These are phyloP conservation scores for Drosophila atroscutellata DNA, from an alignment of 2,888 invertebrate species.

Conservation along the genomic window DNA sequence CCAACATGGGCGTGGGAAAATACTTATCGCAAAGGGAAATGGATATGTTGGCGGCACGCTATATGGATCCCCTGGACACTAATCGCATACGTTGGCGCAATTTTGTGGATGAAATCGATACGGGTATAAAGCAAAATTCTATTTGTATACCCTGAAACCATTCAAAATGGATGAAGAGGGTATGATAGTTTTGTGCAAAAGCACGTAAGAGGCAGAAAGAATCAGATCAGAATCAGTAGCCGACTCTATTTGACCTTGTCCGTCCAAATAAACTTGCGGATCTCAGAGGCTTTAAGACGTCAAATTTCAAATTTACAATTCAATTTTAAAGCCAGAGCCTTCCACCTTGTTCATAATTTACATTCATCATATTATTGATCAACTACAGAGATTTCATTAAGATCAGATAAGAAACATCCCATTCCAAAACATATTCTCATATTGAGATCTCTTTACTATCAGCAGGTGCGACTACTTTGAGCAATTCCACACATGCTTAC, in stretches of 20 bases:
- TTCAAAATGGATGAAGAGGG: neutral
- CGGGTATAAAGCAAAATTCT: constrained; percentile 85
- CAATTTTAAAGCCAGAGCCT: neutral
- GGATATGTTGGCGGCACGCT: constrained; percentile 88
- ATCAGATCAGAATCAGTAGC: neutral
- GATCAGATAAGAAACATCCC: neutral
- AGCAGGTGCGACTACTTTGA: neutral
- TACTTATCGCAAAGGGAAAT: constrained; percentile 88
- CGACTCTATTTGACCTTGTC: neutral
- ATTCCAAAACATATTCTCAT: neutral
- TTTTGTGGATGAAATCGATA: constrained; percentile 92
- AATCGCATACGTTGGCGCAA: constrained; percentile 90
- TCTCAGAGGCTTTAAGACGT: neutral
- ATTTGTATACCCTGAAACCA: neutral
- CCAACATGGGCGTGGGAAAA: constrained; percentile 88
- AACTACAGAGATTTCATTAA: neutral
- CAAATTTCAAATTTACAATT: neutral
- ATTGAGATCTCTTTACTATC: neutral
- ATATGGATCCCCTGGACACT: constrained; percentile 90
- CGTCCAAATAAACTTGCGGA: neutral
- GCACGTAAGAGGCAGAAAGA: neutral
- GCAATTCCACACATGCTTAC: neutral
- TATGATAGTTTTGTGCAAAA: neutral
- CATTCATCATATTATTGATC: neutral
- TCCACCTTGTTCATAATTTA: neutral